These are phyloP conservation scores for Psittacula cyanocephala DNA, from an alignment of 2,113 vertebrate species.

Conservation along the genomic window DNA sequence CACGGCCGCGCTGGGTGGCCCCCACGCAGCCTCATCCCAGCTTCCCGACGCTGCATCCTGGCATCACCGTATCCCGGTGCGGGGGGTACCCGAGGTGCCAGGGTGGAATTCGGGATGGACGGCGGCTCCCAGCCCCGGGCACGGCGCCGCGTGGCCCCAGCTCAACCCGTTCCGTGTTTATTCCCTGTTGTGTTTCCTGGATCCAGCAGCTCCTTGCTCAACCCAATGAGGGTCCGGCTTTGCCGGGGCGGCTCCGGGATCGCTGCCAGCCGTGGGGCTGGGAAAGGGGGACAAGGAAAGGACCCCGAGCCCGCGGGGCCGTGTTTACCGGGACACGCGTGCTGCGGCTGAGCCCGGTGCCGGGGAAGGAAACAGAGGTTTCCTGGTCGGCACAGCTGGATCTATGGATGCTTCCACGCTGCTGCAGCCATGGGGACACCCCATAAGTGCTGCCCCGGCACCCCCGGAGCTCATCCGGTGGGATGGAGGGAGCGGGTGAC, in stretches of 20 bases:
- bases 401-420: neutral
- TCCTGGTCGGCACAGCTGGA: conserved; percentile 43
- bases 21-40: neutral
- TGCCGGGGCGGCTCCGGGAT: neutral
- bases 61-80: fast-evolving
- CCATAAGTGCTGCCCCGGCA: neutral
- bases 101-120: neutral
- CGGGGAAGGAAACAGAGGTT: conserved; percentile 49
- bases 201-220: conserved; percentile 16
- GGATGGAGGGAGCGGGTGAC: neutral
- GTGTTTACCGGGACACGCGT: neutral
- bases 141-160: neutral
- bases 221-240: neutral
- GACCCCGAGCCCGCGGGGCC: neutral
- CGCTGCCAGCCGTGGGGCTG: neutral
- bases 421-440: neutral
- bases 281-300: neutral
- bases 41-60: neutral
- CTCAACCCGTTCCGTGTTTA: neutral
- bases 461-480: neutral
- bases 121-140: neutral
- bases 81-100: neutral
- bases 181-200: neutral
- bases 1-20: neutral
- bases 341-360: neutral